phyloP scores from a whole-genome alignment of 1,140 invertebrate species.

The Eumeta japonica region DNA sequence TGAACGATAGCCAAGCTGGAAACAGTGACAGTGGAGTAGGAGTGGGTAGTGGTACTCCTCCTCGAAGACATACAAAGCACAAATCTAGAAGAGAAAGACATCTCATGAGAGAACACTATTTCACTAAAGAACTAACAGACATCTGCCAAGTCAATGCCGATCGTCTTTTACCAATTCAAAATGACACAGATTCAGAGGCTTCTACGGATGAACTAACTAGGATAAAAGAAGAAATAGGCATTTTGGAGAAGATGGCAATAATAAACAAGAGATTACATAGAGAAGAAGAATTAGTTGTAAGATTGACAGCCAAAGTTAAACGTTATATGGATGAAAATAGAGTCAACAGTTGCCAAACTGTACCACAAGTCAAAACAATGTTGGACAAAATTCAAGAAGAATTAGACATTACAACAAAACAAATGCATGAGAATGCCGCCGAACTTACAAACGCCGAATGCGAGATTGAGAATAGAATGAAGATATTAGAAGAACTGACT shows the following conservation, averaged over 20 bases:
- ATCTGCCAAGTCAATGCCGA: slow-evolving; percentile 55
- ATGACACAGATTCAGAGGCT: slow-evolving; percentile 55
- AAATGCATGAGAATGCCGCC: slow-evolving; percentile 62
- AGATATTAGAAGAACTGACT: slow-evolving; percentile 63
- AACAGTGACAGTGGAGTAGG: slow-evolving; percentile 63
- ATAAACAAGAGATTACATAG: slow-evolving; percentile 70
- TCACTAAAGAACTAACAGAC: slow-evolving; percentile 54
- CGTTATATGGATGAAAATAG: slow-evolving; percentile 63
- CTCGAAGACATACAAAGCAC: slow-evolving; percentile 50
- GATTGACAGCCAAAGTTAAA: slow-evolving; percentile 66
- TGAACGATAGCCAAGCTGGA: slow-evolving; percentile 51
- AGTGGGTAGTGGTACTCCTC: slow-evolving; percentile 50
- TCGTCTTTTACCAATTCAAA: slow-evolving; percentile 53
- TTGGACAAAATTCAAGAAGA: slow-evolving; percentile 56
- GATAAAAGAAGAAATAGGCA: slow-evolving; percentile 63
- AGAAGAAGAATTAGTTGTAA: slow-evolving; percentile 67
- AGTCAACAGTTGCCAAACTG: slow-evolving; percentile 57
- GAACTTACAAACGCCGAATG: slow-evolving; percentile 65
- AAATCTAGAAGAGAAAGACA: slow-evolving; percentile 54
- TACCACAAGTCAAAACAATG: slow-evolving; percentile 49
- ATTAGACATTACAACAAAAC: slow-evolving; percentile 60
- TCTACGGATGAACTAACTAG: slow-evolving; percentile 52
- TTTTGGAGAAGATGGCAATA: slow-evolving; percentile 69
- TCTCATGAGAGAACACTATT: slow-evolving; percentile 53
- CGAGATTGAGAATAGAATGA: slow-evolving; percentile 63